Base-by-base conservation (phyloP, 2,888 invertebrate genomes). In the Suillia variegata region DNA sequence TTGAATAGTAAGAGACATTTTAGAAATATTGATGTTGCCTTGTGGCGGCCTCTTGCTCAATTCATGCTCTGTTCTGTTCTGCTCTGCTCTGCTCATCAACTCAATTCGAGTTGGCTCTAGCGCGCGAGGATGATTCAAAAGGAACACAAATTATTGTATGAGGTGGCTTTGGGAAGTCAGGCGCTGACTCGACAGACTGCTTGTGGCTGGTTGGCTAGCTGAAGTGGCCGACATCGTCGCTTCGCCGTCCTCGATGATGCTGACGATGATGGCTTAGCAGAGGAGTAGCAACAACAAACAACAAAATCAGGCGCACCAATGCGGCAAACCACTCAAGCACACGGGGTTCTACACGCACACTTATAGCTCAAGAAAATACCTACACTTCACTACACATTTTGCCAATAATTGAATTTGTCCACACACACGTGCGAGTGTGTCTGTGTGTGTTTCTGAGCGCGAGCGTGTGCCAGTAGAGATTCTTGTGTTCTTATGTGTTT, bases 361-460 rank as follows among this genome's bases (percentile, higher is more conserved):
- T 38, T 38, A 4, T 22, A 51, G 31, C 51, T 13, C 13, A 13
- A 13, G 12, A 20, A 47, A 13, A 53, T 21, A 38, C 20, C 22
- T 45, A 47, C 47, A 47, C 54, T 20, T 21, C 47, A 21, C 24
- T 20, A 20, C 51, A 24, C 26, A 20, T 20, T n/a, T n/a, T 45
- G 57, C 12, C 47, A 42, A 52, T 52, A 56, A 56, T 50, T 56
- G 56, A 56, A 50, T 57, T 47, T 57, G 26, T 50, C 21, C 15
- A 15, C 15, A 20, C n/a, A 20, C 21, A 48, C 12, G 34, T 20
- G n/a, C n/a, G 10, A 18, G 21, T 47, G 47, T 34, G 34, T 18
- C 21, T 57, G 47, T 52, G 45, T 33, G 22, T 47, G 51, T 53
- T 4, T 38, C 12, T 13, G 15, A 4, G 38, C 4, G 38, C 15